Conservation (phyloP, 2,888 invertebrate species). For the Coleophora flavipennella region DNA sequence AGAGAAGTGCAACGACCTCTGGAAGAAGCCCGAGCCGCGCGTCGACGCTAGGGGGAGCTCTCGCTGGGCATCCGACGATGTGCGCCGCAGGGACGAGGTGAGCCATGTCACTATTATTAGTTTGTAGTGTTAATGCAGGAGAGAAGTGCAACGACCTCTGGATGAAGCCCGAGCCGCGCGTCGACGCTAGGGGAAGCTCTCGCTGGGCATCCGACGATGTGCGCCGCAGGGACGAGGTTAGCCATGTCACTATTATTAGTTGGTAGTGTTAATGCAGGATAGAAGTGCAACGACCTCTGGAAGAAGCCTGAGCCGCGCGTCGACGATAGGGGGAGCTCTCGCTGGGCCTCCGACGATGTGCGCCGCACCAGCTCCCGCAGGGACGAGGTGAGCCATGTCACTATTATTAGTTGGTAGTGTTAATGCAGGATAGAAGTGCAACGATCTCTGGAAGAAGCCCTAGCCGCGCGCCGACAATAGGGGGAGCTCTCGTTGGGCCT, state of each 20-base stretch:
- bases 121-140: too few relatives aligned
- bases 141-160: slow-evolving; percentile 76
- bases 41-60: slow-evolving; percentile 48
- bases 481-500: slow-evolving; percentile 52
- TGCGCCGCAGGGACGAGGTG: slow-evolving; percentile 65
- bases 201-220: slow-evolving; percentile 64
- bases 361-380: slow-evolving; percentile 57
- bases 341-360: slow-evolving; percentile 62
- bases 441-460: slow-evolving; percentile 77
- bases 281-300: slow-evolving; percentile 77
- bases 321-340: slow-evolving; percentile 50
- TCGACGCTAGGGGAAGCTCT: slow-evolving; percentile 48
- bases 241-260: too few relatives aligned
- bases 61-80: slow-evolving; percentile 62
- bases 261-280: too few relatives aligned
- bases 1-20: slow-evolving; percentile 76
- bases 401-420: too few relatives aligned
- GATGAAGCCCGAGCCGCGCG: slow-evolving; percentile 70
- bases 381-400: slow-evolving; percentile 40
- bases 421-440: slow-evolving; percentile 43
- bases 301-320: slow-evolving; percentile 68
- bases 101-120: too few relatives aligned
- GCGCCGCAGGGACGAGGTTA: slow-evolving; percentile 62
- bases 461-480: slow-evolving; percentile 57
- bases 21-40: slow-evolving; percentile 72